phyloP scores from a whole-genome alignment of 2,888 invertebrate genomes.

The Mayetiola destructor region DNA sequence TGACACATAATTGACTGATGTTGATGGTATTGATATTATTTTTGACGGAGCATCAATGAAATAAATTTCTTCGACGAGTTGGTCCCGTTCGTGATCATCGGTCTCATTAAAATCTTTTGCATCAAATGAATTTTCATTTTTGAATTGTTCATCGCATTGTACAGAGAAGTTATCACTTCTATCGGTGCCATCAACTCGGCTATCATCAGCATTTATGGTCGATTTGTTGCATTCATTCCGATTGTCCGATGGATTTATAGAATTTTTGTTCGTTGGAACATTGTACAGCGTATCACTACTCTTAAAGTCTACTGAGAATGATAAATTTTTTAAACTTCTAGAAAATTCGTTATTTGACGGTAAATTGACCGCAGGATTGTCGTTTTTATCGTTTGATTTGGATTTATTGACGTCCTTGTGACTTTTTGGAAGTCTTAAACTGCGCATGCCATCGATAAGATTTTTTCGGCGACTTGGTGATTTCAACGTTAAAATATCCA shows the following conservation, averaged over 20 bases:
- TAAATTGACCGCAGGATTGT: conserved; percentile 21
- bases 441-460: background rate
- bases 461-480: background rate
- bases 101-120: too few relatives aligned
- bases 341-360: conserved; percentile 21
- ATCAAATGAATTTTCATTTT: background rate
- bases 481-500: conserved; percentile 29
- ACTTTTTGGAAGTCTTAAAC: background rate
- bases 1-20: conserved; percentile 13
- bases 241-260: conserved; percentile 21
- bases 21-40: conserved; percentile 14
- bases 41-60: conserved; percentile 23
- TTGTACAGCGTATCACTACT: conserved; percentile 25
- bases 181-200: background rate
- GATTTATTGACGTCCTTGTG: conserved; percentile 26
- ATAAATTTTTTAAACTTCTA: conserved; percentile 28
- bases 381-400: conserved; percentile 22
- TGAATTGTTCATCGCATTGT: conserved; percentile 27
- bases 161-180: conserved; percentile 27
- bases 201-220: background rate
- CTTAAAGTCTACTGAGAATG: conserved; percentile 31
- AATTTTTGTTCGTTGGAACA: conserved; percentile 32
- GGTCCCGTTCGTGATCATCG: conserved; percentile 26
- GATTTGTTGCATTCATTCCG: too few relatives aligned
- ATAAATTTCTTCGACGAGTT: conserved; percentile 18